These are phyloP conservation scores for Rhombomys opimus DNA, from an alignment of 2,113 vertebrate genomes.

Conservation along the genomic window DNA sequence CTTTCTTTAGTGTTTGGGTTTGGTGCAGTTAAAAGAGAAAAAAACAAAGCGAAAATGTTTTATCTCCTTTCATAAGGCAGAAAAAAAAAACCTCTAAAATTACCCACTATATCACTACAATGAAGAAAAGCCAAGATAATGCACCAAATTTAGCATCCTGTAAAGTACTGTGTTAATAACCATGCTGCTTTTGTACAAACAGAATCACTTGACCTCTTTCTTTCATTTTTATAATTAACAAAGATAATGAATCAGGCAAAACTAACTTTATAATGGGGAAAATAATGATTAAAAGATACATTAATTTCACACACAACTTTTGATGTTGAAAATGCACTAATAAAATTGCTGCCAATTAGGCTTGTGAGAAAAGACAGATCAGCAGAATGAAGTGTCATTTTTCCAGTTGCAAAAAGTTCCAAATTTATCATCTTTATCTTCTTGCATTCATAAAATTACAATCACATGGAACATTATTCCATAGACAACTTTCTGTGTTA, in stretches of 20 bases:
- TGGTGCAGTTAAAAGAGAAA: background rate
- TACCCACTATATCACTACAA: background rate
- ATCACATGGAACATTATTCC: background rate
- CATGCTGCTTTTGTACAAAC: background rate
- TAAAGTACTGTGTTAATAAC: background rate
- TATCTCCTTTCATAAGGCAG: background rate
- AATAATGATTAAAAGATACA: conserved; percentile 61
- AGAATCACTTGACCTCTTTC: conserved; percentile 66
- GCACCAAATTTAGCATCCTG: background rate
- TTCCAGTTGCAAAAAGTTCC: background rate
- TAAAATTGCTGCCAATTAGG: conserved; percentile 39
- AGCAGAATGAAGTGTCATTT: conserved; percentile 29
- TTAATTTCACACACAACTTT: conserved; percentile 65
- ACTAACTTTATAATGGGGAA: conserved; percentile 58
- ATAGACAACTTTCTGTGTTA: background rate
- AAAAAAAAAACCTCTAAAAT: background rate
- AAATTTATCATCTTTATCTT: conserved; percentile 32
- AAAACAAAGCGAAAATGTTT: background rate
- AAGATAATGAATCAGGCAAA: conserved; percentile 66
- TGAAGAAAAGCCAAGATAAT: conserved; percentile 7
- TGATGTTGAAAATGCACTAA: conserved; percentile 61
- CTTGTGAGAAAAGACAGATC: conserved; percentile 30
- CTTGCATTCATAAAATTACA: background rate
- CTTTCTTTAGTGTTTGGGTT: background rate
- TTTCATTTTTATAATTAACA: conserved; percentile 49